Conservation (phyloP, 2,797 vertebrate genomes). For the Cichlasoma orientale region DNA sequence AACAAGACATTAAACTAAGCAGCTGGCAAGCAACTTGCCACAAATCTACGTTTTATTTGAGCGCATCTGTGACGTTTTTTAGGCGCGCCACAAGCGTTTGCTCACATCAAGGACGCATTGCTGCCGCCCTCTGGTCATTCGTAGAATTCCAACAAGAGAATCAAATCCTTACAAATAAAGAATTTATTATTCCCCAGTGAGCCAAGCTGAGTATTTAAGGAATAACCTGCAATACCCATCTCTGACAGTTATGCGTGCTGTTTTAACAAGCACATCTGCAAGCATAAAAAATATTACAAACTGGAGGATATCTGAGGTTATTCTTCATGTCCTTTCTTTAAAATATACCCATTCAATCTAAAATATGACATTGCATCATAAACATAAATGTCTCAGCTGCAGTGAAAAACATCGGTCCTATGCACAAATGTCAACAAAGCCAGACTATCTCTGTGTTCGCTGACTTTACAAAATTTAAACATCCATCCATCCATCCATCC, state of each 20-base stretch:
- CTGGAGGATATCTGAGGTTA: no score
- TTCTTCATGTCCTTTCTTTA: no score
- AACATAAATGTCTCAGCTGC: no score
- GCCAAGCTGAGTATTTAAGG: background rate
- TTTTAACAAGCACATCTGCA: background rate
- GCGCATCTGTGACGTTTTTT: conserved; percentile 47
- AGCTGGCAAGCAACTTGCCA: background rate
- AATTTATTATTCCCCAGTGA: no score
- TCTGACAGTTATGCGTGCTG: accelerated
- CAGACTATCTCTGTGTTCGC: no score
- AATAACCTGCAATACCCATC: background rate
- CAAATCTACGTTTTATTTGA: conserved; percentile 28
- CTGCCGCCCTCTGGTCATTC: background rate
- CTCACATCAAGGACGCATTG: background rate
- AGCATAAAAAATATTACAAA: no score
- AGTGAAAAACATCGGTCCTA: no score
- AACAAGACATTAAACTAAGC: no score
- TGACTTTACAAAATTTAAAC: background rate
- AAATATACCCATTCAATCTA: no score
- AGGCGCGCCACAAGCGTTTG: conserved; percentile 23
- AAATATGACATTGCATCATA: no score
- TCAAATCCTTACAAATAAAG: background rate
- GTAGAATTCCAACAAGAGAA: background rate
- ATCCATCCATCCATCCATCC: background rate
- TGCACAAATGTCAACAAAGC: no score